Evolutionary conservation across 2,888 invertebrate species (phyloP).

Genomic region (Mythimna vitellina): DNA sequence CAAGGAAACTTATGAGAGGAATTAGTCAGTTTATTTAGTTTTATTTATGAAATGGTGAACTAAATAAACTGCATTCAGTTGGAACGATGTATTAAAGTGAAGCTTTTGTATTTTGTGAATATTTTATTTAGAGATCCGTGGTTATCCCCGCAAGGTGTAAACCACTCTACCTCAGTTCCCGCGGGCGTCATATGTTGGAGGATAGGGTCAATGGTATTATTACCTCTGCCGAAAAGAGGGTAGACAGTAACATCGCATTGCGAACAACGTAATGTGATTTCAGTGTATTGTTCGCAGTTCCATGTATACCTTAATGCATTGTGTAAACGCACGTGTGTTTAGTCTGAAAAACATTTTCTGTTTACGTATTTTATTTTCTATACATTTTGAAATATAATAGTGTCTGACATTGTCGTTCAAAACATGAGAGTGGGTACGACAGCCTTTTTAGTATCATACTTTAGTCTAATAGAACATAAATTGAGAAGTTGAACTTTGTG

Average conservation of each 20-base stretch:
- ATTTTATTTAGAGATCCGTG: constrained; percentile 32
- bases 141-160: constrained; percentile 39
- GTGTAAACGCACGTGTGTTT: background rate
- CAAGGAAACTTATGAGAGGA: constrained; percentile 42
- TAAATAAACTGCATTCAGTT: constrained; percentile 33
- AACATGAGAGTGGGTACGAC: constrained; percentile 18
- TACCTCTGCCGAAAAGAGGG: constrained; percentile 27
- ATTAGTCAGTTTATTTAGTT: constrained; percentile 50
- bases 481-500: constrained; percentile 38
- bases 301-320: background rate
- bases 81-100: constrained; percentile 23
- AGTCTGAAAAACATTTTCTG: background rate
- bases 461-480: constrained; percentile 31
- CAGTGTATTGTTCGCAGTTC: constrained; percentile 33
- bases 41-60: constrained; percentile 37
- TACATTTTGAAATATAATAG: background rate
- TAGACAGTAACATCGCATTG: constrained; percentile 37
- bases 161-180: constrained; percentile 40
- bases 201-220: constrained; percentile 42
- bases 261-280: constrained; percentile 38
- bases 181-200: constrained; percentile 43
- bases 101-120: constrained; percentile 33
- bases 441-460: constrained; percentile 33
- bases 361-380: background rate
- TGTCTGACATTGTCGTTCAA: constrained; percentile 22